Base-by-base conservation (phyloP, 2,888 invertebrate species). In the Pedicia rivosa region DNA sequence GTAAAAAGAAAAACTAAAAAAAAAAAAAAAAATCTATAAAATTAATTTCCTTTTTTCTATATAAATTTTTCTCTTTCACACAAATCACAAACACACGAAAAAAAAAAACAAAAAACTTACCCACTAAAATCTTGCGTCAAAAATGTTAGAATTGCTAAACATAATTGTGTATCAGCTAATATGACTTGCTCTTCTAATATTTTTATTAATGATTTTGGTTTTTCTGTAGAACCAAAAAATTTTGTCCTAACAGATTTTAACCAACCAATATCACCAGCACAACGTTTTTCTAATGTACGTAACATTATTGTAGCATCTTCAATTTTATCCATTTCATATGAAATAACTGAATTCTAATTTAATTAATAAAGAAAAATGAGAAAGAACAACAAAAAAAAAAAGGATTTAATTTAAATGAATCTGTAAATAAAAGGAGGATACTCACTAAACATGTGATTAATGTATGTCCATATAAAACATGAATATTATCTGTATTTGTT, bases 241-340 rank as follows among this genome's bases (percentile, higher is more conserved):
- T 55, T 62, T 35, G 57, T 63, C 43, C 60, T 67, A 43, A 72
- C 58, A 10, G 67, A 63, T 46, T 66, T 69, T 14, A 72, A 47
- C 70, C 67, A 71, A 33, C 68, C 67, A 40, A 57, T 63, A 43
- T 68, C 60, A 12, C 54, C 52, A 2, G 63, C 64, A 49, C 74
- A 74, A 44, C 66, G 59, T 43, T 64, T 65, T 50, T 76, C 75
- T 40, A 73, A 67, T 44, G 72, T 71, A 44, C 67, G 67, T 24
- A 78, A 54, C 7, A 65, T 57, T 37, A 62, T 53, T 42, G 67
- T 59, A 2, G 75, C 73, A 43, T 66, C 58, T 17, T 62, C 62
- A 17, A 78, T 60, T 54, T 72, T 73, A 26, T 74, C 73, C 14
- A 76, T 73, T 53, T 78, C 77, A 52, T 73, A 76, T 8, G 74